Evolutionary conservation across 64 coral and sea anemone genomes (phyloP), one percentile per base, ranked within the genome.

Genomic region (Platygyra sinensis): DNA sequence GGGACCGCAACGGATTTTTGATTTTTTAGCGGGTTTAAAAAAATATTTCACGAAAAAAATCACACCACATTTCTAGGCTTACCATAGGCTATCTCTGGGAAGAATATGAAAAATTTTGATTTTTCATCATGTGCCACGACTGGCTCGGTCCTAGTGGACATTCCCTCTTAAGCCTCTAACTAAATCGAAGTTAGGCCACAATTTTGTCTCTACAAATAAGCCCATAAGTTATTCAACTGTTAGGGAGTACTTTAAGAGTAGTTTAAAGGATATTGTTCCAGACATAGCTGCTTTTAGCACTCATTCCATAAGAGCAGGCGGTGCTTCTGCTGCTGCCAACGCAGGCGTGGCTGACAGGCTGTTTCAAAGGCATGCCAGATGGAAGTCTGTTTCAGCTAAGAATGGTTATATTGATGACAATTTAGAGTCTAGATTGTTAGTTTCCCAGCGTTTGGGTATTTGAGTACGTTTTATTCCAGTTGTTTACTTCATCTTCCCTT

Each of bases 291-390:
- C 18, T 14, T 63, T 39, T 63, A 62, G 54, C 27, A 89, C 87
- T 24, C 87, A 89, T 36, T 89, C 57, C 55, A 54, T 28, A 9
- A 89, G 87, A 55, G 73, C 87, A n/a, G 74, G 74, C 11, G 87
- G 88, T 19, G 76, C 60, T n/a, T 28, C 76, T 10, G 65, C 76
- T n/a, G 75, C 88, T 10, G 62, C 75, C 4, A 89, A 72, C 3
- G 42, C 72, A 49, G 42, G 52, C 50, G n/a, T 20, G 5, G 3
- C 8, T 10, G n/a, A 52, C 55, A n/a, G 79, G n/a, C 15, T 29
- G 25, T 89, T 89, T 52, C 75, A 64, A 52, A 88, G 72, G 86
- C 69, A 74, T 75, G 88, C 76, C 17, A 52, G 88, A 24, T 90
- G 76, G 88, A 72, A 90, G 61, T 69, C 57, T 1, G 39, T 18